phyloP scores from a whole-genome alignment of 2,888 invertebrate species.

The Phyllotreta striolata region DNA sequence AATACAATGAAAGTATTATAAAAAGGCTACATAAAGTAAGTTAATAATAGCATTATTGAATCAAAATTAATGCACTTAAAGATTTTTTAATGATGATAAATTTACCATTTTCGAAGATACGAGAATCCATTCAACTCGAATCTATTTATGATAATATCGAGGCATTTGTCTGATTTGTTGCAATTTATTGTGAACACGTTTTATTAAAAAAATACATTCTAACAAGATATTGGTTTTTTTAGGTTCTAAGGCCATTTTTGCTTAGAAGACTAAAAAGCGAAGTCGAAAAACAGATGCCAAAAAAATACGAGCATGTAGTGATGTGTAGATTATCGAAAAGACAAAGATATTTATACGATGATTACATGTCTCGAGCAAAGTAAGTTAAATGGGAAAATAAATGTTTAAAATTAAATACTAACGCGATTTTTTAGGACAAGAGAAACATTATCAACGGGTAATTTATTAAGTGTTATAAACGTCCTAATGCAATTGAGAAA shows the following conservation, averaged over 20 bases:
- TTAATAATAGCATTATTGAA: constrained; percentile 18
- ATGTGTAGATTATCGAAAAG: constrained; percentile 94
- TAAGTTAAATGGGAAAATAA: constrained; percentile 62
- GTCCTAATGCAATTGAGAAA: constrained; percentile 97
- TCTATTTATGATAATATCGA: constrained; percentile 48
- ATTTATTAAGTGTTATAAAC: constrained; percentile 93
- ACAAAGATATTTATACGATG: constrained; percentile 97
- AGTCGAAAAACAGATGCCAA: constrained; percentile 97
- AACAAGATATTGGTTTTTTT: constrained; percentile 34
- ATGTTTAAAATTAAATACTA: constrained; percentile 1
- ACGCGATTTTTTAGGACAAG: constrained; percentile 73
- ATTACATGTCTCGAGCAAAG: constrained; percentile 97
- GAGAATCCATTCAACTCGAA: constrained; percentile 52
- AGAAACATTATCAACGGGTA: constrained; percentile 92
- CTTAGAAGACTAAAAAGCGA: constrained; percentile 90
- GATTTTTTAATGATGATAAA: constrained; percentile 43
- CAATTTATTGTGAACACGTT: too few species aligned
- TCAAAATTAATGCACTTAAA: background rate
- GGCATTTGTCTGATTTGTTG: constrained; percentile 57
- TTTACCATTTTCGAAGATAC: constrained; percentile 45
- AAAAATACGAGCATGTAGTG: constrained; percentile 94
- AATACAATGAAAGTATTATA: constrained; percentile 90
- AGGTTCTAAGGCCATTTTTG: constrained; percentile 93
- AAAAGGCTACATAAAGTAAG: constrained; percentile 87
- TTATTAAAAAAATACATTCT: background rate